Percentiles rank a stretch among this genome's conserved stretches.
phyloP scores from a whole-genome alignment of 2,797 vertebrate genomes.

The Sebastes matsubarae region DNA sequence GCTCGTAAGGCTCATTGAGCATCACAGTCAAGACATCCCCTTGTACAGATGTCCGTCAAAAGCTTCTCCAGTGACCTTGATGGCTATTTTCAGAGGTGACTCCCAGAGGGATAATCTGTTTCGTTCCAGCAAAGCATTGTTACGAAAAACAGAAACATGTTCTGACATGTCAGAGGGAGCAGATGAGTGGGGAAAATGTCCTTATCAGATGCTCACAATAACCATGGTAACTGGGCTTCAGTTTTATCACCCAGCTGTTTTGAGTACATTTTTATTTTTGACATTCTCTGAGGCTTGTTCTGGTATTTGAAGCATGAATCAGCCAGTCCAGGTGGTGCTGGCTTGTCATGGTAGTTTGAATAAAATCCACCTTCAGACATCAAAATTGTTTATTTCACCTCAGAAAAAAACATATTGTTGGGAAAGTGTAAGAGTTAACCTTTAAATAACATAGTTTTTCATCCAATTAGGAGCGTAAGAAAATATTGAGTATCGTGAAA shows the following conservation, averaged over 20 bases:
- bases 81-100: slow-evolving; percentile 31
- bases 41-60: neutral
- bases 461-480: too few relatives aligned
- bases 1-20: neutral
- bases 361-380: neutral
- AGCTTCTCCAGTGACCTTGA: slow-evolving; percentile 44
- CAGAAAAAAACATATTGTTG: neutral
- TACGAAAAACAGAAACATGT: slow-evolving; percentile 52
- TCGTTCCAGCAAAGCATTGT: slow-evolving; percentile 34
- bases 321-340: slow-evolving; percentile 1
- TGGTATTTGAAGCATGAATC: neutral
- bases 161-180: slow-evolving; percentile 47
- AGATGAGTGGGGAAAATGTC: slow-evolving; percentile 4
- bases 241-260: slow-evolving; percentile 22
- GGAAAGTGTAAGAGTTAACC: neutral
- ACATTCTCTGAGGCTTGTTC: slow-evolving; percentile 1
- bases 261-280: slow-evolving; percentile 13
- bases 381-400: neutral
- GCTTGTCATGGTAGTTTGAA: slow-evolving; percentile 3
- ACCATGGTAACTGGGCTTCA: slow-evolving; percentile 44
- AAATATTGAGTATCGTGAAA: too few relatives aligned
- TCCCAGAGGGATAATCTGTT: slow-evolving; percentile 45
- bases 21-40: neutral
- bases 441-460: neutral
- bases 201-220: slow-evolving; percentile 36